These are phyloP conservation scores for Cantharis rustica DNA, from an alignment of 2,888 invertebrate genomes.

Conservation along the genomic window DNA sequence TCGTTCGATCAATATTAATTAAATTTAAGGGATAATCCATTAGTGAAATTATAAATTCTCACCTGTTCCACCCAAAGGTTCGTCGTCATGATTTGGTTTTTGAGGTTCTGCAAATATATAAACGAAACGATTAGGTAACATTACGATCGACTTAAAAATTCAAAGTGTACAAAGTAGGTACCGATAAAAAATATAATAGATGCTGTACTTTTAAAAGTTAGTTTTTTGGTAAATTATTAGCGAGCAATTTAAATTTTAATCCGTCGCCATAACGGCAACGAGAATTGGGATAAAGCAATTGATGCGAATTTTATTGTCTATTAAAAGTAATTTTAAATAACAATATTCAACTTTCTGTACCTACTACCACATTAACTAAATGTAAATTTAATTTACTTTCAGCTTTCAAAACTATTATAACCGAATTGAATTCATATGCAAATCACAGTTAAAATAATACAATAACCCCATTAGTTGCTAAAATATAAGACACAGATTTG, in stretches of 20 bases:
- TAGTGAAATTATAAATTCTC: conserved; percentile 39
- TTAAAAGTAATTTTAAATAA: background rate
- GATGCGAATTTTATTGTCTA: background rate
- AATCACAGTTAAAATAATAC: background rate
- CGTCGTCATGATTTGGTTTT: conserved; percentile 95
- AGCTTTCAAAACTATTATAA: background rate
- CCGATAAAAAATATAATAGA: no score
- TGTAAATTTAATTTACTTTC: background rate
- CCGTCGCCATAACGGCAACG: background rate
- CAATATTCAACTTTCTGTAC: background rate
- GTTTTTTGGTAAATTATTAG: background rate
- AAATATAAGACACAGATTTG: background rate
- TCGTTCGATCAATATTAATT: background rate
- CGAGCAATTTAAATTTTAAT: background rate
- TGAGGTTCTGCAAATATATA: conserved; percentile 81
- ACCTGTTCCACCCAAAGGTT: conserved; percentile 93
- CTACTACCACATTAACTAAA: background rate
- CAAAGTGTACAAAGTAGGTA: no score
- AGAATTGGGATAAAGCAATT: background rate
- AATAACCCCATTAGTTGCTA: background rate
- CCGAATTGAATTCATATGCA: background rate
- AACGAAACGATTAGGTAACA: background rate
- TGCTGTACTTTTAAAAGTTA: background rate
- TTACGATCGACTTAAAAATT: no score
- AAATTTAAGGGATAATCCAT: background rate